Evolutionary conservation across 2,113 vertebrate species (phyloP).

Genomic region (Grammomys surdaster): DNA sequence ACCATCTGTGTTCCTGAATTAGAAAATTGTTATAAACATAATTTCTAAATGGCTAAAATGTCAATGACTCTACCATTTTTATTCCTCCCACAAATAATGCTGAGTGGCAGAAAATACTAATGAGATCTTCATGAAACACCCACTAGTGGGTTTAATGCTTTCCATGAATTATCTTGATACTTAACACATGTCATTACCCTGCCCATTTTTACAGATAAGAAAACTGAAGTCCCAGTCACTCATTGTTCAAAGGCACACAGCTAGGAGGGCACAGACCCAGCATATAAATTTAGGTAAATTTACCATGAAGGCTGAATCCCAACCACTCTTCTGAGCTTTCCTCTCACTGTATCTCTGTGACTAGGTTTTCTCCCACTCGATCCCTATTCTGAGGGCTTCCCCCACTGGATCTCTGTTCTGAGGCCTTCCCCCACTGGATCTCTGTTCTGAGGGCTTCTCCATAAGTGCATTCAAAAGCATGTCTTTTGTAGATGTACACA

Average conservation of each 20-base stretch:
- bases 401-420: neutral
- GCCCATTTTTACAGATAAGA: neutral
- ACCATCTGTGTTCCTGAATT: neutral
- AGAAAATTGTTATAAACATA: neutral
- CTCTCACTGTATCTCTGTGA: neutral
- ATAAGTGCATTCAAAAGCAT: neutral
- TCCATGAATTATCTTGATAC: neutral
- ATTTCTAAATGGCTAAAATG: conserved; percentile 43
- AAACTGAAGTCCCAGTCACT: neutral
- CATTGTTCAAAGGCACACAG: neutral
- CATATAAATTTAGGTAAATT: neutral
- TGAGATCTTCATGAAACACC: neutral
- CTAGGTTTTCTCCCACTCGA: neutral
- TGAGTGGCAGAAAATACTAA: neutral
- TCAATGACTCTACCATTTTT: neutral
- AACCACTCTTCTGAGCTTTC: neutral
- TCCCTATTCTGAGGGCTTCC: neutral
- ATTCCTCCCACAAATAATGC: neutral
- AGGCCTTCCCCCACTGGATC: neutral
- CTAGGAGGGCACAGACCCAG: neutral
- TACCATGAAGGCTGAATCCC: neutral
- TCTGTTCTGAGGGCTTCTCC: neutral
- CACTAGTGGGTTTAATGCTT: neutral
- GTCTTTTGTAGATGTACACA: neutral
- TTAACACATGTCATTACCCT: conserved; percentile 8